Conservation (phyloP, 1,140 invertebrate species). For the Pseudomyrmex concolor region DNA sequence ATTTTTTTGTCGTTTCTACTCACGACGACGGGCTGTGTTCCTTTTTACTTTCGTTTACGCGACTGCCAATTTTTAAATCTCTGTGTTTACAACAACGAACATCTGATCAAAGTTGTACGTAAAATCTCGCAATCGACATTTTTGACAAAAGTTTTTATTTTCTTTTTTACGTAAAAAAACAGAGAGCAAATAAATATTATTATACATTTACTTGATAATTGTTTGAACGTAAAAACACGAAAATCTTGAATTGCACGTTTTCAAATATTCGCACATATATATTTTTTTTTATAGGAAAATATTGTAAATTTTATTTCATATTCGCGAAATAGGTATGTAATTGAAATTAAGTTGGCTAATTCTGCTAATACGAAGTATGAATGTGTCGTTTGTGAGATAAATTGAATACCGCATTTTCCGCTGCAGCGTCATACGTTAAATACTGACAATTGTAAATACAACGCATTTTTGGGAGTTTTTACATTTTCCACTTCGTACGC, state of each 20-base stretch:
- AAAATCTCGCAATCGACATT: neutral
- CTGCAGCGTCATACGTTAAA: neutral
- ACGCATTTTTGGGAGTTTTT: neutral
- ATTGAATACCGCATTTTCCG: neutral
- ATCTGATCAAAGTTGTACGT: neutral
- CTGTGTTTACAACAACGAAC: neutral
- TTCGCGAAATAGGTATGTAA: neutral
- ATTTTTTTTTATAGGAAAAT: neutral
- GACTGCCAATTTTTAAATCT: neutral
- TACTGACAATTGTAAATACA: slow-evolving; percentile 14
- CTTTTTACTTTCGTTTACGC: neutral
- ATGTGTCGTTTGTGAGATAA: slow-evolving; percentile 9
- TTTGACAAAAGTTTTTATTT: no score
- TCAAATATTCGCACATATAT: neutral
- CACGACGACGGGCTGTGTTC: neutral
- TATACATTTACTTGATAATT: neutral
- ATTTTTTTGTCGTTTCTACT: slow-evolving; percentile 63
- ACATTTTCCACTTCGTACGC: neutral
- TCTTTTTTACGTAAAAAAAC: neutral
- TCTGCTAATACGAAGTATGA: neutral
- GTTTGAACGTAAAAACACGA: neutral
- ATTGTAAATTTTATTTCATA: slow-evolving; percentile 4
- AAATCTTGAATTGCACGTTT: neutral
- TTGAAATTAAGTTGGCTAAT: slow-evolving; percentile 15
- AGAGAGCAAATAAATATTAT: neutral